Percentiles rank a stretch among this genome's conserved stretches.
phyloP scores from a whole-genome alignment of 2,113 vertebrate species.

The Stegastes partitus region DNA sequence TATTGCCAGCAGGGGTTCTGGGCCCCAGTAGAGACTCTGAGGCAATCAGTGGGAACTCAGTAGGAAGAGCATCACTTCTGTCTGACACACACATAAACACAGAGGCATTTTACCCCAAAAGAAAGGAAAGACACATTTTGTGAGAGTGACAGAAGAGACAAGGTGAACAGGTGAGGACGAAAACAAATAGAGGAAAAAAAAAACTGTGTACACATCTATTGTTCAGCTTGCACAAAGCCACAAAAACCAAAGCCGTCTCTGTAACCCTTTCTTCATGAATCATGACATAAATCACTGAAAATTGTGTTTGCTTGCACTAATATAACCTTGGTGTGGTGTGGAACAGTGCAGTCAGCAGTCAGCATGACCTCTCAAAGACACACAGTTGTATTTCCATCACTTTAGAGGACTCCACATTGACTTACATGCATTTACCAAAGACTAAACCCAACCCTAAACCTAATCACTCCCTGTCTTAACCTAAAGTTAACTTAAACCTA shows the following conservation, averaged over 20 bases:
- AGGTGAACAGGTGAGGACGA: background rate
- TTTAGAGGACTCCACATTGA: constrained; percentile 7
- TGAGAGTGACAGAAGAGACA: constrained; percentile 1
- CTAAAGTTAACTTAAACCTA: background rate
- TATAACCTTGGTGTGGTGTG: constrained; percentile 65
- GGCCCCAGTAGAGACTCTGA: constrained; percentile 22
- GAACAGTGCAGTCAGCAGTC: constrained; percentile 72
- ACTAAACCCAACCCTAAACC: background rate
- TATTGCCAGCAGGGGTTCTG: constrained; percentile 55
- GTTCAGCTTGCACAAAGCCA: constrained; percentile 44
- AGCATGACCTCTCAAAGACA: constrained; percentile 37
- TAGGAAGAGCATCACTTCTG: constrained; percentile 31
- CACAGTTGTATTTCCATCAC: background rate
- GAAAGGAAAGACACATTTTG: constrained; percentile 15
- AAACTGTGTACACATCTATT: constrained; percentile 36
- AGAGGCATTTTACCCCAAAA: background rate
- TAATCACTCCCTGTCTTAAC: background rate
- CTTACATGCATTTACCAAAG: background rate
- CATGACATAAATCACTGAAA: constrained; percentile 76
- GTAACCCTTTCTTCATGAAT: constrained; percentile 65
- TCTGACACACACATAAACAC: background rate
- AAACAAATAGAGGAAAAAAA: background rate
- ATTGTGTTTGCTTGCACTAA: constrained; percentile 78
- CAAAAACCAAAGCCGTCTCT: constrained; percentile 38
- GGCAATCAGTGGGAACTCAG: constrained; percentile 38